Evolutionary conservation across 2,888 invertebrate species (phyloP), one percentile per base, ranked within the genome.

Genomic region (Lymantria dispar): DNA sequence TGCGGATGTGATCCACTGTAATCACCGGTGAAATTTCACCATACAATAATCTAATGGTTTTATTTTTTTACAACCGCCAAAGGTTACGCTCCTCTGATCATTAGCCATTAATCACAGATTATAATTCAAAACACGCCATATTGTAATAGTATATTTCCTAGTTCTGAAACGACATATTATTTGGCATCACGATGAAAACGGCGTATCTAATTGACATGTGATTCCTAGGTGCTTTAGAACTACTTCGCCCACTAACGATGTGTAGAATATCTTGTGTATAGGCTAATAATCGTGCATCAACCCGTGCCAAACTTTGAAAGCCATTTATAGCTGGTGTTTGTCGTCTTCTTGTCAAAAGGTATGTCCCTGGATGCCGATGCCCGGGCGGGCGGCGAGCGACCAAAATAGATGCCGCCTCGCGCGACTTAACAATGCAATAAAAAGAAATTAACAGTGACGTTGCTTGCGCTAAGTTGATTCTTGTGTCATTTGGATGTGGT

Each of bases 341-440:
- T 87, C 86, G 89, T 87, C 80, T 86, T 87, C 87, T 83, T 87
- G 85, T 87, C 82, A 85, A 70, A 80, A 78, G 73, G 75, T 77
- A 80, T 83, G 83, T 80, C 85, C 80, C 81, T 83, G 85, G 85
- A 80, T 80, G 83, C 78, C 82, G 70, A 64, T 63, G 85, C 87
- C 87, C 86, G 87, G 86, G 83, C 87, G 79, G 80, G 72, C 80
- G 76, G 73, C 83, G 80, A 87, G 87, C 89, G 80, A 83, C 90
- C 56, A 70, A 90, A 90, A 90, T 90, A 90, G 87, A 81, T 63
- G 60, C 80, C 77, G 80, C 81, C 85, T 80, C 84, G 84, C 72
- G 84, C 85, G 83, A 78, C 88, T 89, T 89, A 88, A 91, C 90
- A 91, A 91, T 91, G 90, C 87, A 90, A 91, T 91, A 91, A 90